Base-by-base conservation (phyloP, 1,140 invertebrate genomes). In the Drosophila sucinea region DNA sequence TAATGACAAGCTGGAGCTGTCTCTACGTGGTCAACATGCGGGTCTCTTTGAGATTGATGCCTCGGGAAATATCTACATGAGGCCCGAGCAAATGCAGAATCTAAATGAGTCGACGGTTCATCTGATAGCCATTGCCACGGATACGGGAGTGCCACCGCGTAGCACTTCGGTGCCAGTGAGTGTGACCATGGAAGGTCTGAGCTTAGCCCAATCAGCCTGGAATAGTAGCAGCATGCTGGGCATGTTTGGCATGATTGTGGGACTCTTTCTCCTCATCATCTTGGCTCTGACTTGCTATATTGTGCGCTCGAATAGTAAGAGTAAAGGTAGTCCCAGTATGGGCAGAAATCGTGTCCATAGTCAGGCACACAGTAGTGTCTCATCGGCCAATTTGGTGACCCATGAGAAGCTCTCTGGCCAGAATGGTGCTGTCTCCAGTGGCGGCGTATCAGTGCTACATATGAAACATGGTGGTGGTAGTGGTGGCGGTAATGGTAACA, bases 41-140 rank as follows among this genome's bases (percentile, higher is more conserved):
- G 92, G 92, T 25, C 90, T 93, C 17, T 95, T 96, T 67, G 91
- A 92, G 6, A 93, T 95, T 38, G 92, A 93, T 73, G 81, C 92
- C 38, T 84, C 91, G 2, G 94, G 95, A 17, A 93, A 93, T 29
- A 92, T 95, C 35, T 93, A 40, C 66, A 93, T 80, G 93, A 91
- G 92, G 0, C 81, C 79, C 3, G 81, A 91, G 60, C 80, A 90
- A 41, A 41, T 81, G 91, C 80, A 87, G 41, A 76, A 68, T 89
- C 92, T 93, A 25, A 95, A 94, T 92, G 91, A 92, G 73, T 94
- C 93, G 68, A 95, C 93, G 61, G 94, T 94, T 79, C 84, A 95
- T 92, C 93, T 97, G 40, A 95, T 97, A 17, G 96, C 95, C 44
- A 95, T 96, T 62, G 97, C 97, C 17, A 95, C 94, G 1, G 97